Conservation (phyloP, 2,113 vertebrate genomes). For the Leptobrachium leishanense region DNA sequence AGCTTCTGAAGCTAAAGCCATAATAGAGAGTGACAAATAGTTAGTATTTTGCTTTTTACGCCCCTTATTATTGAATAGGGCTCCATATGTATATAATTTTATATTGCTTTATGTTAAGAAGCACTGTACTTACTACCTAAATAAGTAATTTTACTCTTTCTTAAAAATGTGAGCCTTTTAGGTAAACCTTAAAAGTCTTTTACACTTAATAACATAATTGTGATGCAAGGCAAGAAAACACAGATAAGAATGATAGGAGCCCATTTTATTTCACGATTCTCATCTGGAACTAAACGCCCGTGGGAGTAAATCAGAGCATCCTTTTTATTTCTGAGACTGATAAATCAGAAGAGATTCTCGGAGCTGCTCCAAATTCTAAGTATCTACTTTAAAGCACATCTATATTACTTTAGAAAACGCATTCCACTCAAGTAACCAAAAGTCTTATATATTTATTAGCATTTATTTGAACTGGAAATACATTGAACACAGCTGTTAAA, state of each 20-base stretch:
- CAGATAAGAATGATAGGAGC: background rate
- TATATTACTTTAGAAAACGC: constrained; percentile 31
- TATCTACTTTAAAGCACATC: constrained; percentile 33
- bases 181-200: background rate
- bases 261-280: constrained; percentile 12
- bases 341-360: constrained; percentile 41
- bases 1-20: too few relatives aligned
- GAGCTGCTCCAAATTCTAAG: constrained; percentile 37
- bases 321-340: constrained; percentile 34
- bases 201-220: background rate
- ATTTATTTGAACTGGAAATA: constrained; percentile 12
- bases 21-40: too few relatives aligned
- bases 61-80: too few relatives aligned
- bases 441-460: constrained; percentile 1
- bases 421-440: constrained; percentile 24
- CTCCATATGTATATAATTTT: too few relatives aligned
- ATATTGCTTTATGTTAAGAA: too few relatives aligned
- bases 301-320: constrained; percentile 28
- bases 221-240: background rate
- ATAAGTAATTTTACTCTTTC: too few relatives aligned
- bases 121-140: too few relatives aligned
- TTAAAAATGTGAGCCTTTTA: background rate
- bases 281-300: constrained; percentile 34
- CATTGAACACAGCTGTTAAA: constrained; percentile 21
- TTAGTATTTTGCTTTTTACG: too few relatives aligned